Percentiles rank a stretch among this genome's conserved stretches.
These are phyloP conservation scores for Euglossa dilemma DNA, from an alignment of 1,140 invertebrate species.

Conservation along the genomic window DNA sequence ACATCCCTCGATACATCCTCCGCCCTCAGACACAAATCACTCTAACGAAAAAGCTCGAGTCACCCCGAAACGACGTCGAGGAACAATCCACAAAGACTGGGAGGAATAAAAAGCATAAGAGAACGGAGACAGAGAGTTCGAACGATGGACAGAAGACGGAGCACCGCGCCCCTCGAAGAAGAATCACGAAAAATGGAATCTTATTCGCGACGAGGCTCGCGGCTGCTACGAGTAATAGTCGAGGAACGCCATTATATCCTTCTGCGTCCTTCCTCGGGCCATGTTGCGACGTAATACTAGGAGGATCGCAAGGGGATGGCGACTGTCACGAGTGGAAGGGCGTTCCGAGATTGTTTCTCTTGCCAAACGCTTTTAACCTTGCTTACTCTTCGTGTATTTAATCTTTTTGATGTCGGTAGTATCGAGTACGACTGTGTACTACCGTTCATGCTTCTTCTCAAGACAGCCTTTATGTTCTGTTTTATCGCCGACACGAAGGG, in stretches of 20 bases:
- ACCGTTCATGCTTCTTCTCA: too few relatives aligned
- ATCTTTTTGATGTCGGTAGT: too few relatives aligned
- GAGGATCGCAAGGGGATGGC: constrained; percentile 64
- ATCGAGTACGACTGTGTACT: too few relatives aligned
- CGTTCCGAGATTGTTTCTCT: constrained; percentile 33
- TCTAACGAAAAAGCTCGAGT: neutral
- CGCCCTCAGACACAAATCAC: neutral
- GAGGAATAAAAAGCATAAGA: neutral
- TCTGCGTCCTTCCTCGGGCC: constrained; percentile 68
- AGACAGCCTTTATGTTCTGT: too few relatives aligned
- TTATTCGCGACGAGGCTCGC: constrained; percentile 68
- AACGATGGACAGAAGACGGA: constrained; percentile 29
- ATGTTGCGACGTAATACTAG: constrained; percentile 73
- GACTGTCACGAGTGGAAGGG: constrained; percentile 67
- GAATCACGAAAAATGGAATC: constrained; percentile 64
- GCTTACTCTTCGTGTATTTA: constrained; percentile 29
- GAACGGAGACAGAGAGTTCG: neutral
- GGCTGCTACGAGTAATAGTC: constrained; percentile 72
- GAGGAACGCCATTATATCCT: constrained; percentile 73
- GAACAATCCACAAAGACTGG: neutral
- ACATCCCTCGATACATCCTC: neutral
- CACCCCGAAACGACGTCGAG: neutral
- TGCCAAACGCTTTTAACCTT: constrained; percentile 42
- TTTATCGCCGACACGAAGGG: too few relatives aligned
- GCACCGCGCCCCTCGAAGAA: neutral